Base-by-base conservation (phyloP, 1,140 invertebrate species). In the Pseudachorutes palmiensis region DNA sequence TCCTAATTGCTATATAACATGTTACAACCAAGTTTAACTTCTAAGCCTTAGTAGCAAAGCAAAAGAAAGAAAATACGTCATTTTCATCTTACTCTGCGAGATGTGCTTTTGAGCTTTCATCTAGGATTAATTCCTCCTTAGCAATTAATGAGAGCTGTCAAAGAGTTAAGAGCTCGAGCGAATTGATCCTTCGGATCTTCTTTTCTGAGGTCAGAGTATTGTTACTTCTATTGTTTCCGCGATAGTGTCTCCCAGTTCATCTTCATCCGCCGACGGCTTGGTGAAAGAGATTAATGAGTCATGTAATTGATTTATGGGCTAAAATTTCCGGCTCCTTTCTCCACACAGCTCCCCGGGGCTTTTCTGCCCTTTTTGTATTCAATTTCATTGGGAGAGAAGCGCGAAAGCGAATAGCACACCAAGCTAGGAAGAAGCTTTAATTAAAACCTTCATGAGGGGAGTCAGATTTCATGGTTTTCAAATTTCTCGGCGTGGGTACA, bases 271-370 rank as follows among this genome's bases (percentile, higher is more conserved):
- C 24, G 12, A 26, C 14, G 5, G 51, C 3, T 22, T 68, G 66
- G 58, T 64, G 69, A 71, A 66, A 71, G 65, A 71, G 70, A 71
- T 71, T 71, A 71, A 71, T 71, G 70, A 64, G 63, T 59, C 61
- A 49, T 68, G 70, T 71, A 71, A 71, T 71, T 71, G 70, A 71
- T 71, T 71, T 71, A 71, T 71, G 66, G 65, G 32, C 65, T 26
- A 16, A 55, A 55, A 55, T 55, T 55, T 55, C 51, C 51, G 62
- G n/a, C n/a, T n/a, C n/a, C 66, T 67, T 66, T 71, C 62, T 64
- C 58, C 69, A 65, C 66, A 62, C 63, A 55, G 12, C 24, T 55
- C 24, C 51, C 51, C 14, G 5, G 51, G 24, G 51, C 62, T 31
- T 28, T 49, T 66, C 24, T 55, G 45, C 49, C 64, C 64, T 29